These are phyloP conservation scores for Brachyalestes nurse DNA, from an alignment of 2,797 vertebrate species.

Conservation along the genomic window DNA sequence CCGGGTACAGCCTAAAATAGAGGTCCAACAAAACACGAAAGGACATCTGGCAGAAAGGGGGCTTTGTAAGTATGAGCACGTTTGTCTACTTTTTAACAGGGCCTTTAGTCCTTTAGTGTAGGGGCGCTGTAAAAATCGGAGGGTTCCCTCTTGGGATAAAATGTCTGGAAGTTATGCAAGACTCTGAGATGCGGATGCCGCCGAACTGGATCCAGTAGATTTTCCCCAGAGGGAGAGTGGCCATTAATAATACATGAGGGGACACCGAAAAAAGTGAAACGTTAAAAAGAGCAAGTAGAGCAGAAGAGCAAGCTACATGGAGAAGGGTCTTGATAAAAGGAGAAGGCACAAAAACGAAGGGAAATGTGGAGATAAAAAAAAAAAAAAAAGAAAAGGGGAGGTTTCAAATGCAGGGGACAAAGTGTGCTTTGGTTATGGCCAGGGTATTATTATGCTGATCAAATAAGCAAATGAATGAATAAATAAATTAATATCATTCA, in stretches of 20 bases:
- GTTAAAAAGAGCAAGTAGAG: conserved; percentile 45
- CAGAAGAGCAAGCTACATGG: conserved; percentile 16
- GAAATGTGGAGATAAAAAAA: background rate
- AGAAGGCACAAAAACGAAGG: background rate
- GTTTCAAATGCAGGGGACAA: background rate
- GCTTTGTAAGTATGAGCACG: background rate
- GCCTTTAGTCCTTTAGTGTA: background rate
- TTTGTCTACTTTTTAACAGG: background rate
- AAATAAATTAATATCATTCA: background rate
- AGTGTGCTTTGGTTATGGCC: no score
- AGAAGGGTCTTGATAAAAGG: background rate
- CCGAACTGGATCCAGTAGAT: conserved; percentile 7
- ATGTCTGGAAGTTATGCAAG: conserved; percentile 22
- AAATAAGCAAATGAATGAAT: background rate
- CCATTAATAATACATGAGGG: conserved; percentile 62
- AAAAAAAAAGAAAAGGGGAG: background rate
- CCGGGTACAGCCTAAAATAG: background rate
- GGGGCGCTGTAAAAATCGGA: background rate
- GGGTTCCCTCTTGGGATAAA: background rate
- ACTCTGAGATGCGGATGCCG: conserved; percentile 16
- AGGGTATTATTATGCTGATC: background rate
- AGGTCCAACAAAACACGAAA: background rate
- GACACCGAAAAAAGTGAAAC: conserved; percentile 31
- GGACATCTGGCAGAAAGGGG: background rate
- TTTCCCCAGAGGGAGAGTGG: conserved; percentile 28